Conservation (phyloP, 1,140 invertebrate species). For the Atta cephalotes region DNA sequence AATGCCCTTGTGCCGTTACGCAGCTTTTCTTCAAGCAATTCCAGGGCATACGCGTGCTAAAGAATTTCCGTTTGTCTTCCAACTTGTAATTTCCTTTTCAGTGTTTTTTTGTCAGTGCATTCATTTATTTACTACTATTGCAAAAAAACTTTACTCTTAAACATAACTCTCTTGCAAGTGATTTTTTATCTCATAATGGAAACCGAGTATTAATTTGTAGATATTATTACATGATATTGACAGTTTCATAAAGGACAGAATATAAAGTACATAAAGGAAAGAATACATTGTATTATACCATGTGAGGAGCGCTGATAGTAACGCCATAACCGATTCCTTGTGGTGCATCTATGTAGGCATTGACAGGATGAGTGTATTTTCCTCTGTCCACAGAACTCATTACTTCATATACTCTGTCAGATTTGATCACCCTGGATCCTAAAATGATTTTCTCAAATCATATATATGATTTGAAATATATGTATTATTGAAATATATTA, state of each 20-base stretch:
- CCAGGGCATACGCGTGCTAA: constrained; percentile 97
- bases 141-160: not conserved
- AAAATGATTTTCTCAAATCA: constrained; percentile 72
- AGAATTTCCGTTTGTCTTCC: constrained; percentile 70
- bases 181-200: constrained; percentile 11
- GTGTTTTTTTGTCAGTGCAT: not conserved
- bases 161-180: not conserved
- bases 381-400: constrained; percentile 96
- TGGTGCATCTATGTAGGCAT: constrained; percentile 96
- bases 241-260: not conserved
- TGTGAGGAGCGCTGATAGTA: constrained; percentile 99
- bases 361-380: constrained; percentile 89
- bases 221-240: constrained; percentile 9
- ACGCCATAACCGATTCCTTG: constrained; percentile 96
- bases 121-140: not conserved
- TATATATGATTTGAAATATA: not conserved
- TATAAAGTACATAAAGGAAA: constrained; percentile 9
- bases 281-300: constrained; percentile 89
- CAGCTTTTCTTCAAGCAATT: constrained; percentile 94
- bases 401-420: constrained; percentile 91
- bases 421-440: constrained; percentile 95
- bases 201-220: not conserved
- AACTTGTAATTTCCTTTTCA: constrained; percentile 42
- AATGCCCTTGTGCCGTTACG: constrained; percentile 92
- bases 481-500: not conserved